These are phyloP conservation scores for Lathronympha strigana DNA, from an alignment of 2,888 invertebrate species.

Conservation along the genomic window DNA sequence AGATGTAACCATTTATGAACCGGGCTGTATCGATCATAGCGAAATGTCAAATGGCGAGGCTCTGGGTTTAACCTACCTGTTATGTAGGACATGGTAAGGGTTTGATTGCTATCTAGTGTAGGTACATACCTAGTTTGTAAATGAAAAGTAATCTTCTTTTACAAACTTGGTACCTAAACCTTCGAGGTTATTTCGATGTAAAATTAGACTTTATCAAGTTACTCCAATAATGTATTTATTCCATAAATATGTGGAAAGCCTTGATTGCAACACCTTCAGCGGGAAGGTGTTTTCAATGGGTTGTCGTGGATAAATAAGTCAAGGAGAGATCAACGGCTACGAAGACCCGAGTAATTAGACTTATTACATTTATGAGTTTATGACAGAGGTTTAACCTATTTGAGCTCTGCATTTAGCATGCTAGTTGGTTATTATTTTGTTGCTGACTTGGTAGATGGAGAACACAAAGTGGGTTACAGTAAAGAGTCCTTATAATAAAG, in stretches of 20 bases:
- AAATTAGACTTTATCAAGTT: background rate
- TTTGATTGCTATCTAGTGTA: background rate
- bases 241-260: background rate
- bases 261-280: background rate
- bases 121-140: too few relatives aligned
- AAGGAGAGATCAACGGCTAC: conserved; percentile 2
- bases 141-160: too few relatives aligned
- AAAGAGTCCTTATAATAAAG: too few relatives aligned
- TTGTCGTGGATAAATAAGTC: background rate
- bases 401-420: background rate
- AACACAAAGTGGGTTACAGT: too few relatives aligned
- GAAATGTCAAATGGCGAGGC: conserved; percentile 21
- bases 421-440: background rate
- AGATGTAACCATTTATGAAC: background rate
- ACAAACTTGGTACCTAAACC: background rate
- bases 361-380: background rate
- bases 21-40: conserved; percentile 8
- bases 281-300: background rate
- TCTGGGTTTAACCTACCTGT: background rate
- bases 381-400: background rate
- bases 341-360: background rate
- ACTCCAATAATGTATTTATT: background rate
- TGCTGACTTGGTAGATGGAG: background rate
- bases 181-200: background rate
- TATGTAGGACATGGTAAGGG: background rate